Evolutionary conservation across 2,888 invertebrate species (phyloP), one percentile per base, ranked within the genome.

Genomic region (Theristus sp.): DNA sequence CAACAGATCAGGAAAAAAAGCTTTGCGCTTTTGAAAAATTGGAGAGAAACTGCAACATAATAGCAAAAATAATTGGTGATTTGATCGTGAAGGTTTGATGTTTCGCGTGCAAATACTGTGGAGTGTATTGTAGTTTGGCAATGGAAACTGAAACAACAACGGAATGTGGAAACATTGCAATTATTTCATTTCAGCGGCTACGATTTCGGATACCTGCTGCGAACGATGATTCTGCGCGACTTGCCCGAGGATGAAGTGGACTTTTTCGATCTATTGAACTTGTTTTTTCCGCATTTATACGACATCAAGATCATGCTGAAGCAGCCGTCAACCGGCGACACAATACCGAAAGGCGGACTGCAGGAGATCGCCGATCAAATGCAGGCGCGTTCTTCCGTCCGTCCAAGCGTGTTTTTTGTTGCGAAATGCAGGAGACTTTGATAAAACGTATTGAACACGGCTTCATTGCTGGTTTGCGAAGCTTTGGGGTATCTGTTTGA

Each of bases 171-270:
- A n/a, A n/a, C n/a, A n/a, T n/a, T n/a, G n/a, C n/a, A n/a, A n/a
- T n/a, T n/a, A n/a, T n/a, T n/a, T n/a, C n/a, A n/a, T n/a, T 79
- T 56, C 73, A 81, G 94, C 67, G 96, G 94, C 64, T 99, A 98
- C 75, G 98, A 98, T 79, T 98, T 99, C 79, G 96, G 98, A 53
- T 98, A 99, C 78, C 80, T 98, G 68, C 80, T 98, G 58, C 94
- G 94, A 78, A 79, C 96, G 63, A 81, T 96, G 64, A 94, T 93
- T 1, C 88, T 91, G 76, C 85, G 86, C 74, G 85, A 86, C 74
- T 80, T 98, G 70, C 98, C 98, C n/a, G 83, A 84, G 66, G 91
- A 93, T 73, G 96, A 96, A 75, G 84, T 85, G 70, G 91, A 93
- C 71, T 96, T 96, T 75, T 94, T 94, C 75, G 90, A 93, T 72